Conservation (phyloP, 2,888 invertebrate genomes). For the Chymomyza fuscimana region DNA sequence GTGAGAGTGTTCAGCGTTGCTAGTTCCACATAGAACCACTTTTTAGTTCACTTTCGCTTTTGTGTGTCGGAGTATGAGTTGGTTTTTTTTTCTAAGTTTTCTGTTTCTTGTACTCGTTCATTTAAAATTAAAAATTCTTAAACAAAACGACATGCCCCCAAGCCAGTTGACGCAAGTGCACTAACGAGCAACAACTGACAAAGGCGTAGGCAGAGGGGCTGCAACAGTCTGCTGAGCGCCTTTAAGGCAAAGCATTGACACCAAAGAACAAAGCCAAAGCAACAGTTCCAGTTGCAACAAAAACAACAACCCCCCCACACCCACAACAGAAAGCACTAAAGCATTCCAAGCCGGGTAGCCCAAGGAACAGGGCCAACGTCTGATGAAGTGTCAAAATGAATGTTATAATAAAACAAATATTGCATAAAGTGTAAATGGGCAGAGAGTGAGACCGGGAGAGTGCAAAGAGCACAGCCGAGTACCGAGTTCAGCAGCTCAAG, state of each 20-base stretch:
- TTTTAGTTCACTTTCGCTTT: constrained; percentile 51
- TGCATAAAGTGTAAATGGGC: constrained; percentile 23
- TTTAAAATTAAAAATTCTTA: constrained; percentile 73
- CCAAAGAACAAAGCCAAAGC: constrained; percentile 46
- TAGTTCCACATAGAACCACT: constrained; percentile 21
- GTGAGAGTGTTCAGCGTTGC: neutral
- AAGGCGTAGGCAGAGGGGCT: neutral
- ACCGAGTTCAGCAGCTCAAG: neutral
- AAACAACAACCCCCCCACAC: constrained; percentile 16
- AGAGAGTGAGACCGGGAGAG: constrained; percentile 5
- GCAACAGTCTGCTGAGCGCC: constrained; percentile 43
- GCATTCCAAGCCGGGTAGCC: neutral
- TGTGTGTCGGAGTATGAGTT: constrained; percentile 14
- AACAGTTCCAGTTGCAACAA: constrained; percentile 16
- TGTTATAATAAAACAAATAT: constrained; percentile 70
- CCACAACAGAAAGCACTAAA: neutral
- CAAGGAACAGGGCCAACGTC: constrained; percentile 68
- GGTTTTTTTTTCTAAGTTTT: neutral
- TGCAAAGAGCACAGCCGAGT: neutral
- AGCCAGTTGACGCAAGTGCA: constrained; percentile 47
- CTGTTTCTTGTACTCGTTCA: constrained; percentile 49
- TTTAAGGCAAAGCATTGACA: constrained; percentile 77
- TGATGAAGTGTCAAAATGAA: constrained; percentile 75
- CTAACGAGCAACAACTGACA: constrained; percentile 48
- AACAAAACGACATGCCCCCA: constrained; percentile 67